phyloP scores from a whole-genome alignment of 1,140 invertebrate genomes.

The Lordiphosa mommai region DNA sequence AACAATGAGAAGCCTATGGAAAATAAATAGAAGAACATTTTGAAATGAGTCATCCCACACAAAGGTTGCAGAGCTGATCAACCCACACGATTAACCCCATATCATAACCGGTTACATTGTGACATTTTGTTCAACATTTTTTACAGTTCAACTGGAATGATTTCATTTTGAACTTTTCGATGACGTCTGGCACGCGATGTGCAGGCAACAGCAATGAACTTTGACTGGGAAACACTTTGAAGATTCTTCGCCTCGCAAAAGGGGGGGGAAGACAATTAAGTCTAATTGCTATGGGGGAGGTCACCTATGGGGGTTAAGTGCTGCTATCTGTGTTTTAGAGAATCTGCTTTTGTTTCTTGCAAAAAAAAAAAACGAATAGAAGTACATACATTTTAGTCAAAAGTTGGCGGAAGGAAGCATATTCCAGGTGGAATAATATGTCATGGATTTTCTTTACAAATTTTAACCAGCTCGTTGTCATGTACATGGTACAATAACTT shows the following conservation, averaged over 20 bases:
- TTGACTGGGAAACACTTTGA: neutral
- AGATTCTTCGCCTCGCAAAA: neutral
- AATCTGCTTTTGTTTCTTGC: conserved; percentile 9
- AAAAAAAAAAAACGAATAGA: too few relatives aligned
- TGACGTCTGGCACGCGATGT: neutral
- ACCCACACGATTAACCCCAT: conserved; percentile 21
- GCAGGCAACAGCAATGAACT: neutral
- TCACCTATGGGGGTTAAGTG: conserved; percentile 47
- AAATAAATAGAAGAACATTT: neutral
- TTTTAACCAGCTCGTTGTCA: too few relatives aligned
- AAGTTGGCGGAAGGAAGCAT: too few relatives aligned
- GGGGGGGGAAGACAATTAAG: conserved; percentile 30
- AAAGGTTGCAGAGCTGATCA: conserved; percentile 11
- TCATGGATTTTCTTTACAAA: too few relatives aligned
- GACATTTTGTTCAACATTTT: conserved; percentile 25
- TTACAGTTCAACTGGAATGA: conserved; percentile 27
- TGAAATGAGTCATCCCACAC: conserved; percentile 17
- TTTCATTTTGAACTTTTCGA: conserved; percentile 7
- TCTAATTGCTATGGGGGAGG: conserved; percentile 42
- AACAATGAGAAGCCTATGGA: neutral
- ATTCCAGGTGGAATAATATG: too few relatives aligned
- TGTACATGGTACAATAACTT: too few relatives aligned
- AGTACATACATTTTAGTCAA: too few relatives aligned
- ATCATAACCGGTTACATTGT: conserved; percentile 49
- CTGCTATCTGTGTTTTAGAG: conserved; percentile 5